phyloP scores from a whole-genome alignment of 2,113 vertebrate species.

The Pelusios castaneus region DNA sequence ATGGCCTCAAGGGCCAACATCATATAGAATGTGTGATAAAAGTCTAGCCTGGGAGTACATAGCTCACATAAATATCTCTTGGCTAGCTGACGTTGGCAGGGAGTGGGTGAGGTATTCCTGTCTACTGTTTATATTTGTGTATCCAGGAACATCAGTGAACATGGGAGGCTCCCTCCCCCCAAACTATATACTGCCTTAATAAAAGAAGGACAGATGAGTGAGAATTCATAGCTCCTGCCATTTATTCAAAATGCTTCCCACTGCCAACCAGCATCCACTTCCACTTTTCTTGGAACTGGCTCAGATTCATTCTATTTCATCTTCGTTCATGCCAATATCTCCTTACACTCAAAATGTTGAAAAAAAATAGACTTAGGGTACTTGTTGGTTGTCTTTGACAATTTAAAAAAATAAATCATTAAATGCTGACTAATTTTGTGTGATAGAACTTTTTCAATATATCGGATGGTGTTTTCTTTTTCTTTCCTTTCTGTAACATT shows the following conservation, averaged over 20 bases:
- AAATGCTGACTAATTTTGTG: not conserved
- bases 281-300: not conserved
- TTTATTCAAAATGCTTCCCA: not conserved
- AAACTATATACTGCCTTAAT: not conserved
- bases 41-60: not conserved
- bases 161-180: not conserved
- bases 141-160: not conserved
- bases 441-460: not conserved
- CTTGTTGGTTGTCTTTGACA: not conserved
- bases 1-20: not conserved
- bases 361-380: not conserved
- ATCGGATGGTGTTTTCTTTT: not conserved
- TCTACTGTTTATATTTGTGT: not conserved
- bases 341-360: not conserved
- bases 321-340: conserved; percentile 4
- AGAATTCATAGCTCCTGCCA: not conserved
- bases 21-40: not conserved
- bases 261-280: not conserved
- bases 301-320: not conserved
- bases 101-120: not conserved
- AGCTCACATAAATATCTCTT: not conserved
- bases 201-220: not conserved
- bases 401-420: not conserved
- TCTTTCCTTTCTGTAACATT: not conserved
- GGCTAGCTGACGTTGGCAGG: not conserved